Percentiles rank a stretch among this genome's conserved stretches.
phyloP scores from a whole-genome alignment of 2,888 invertebrate genomes.

The Cataglyphis rosenhaueri region DNA sequence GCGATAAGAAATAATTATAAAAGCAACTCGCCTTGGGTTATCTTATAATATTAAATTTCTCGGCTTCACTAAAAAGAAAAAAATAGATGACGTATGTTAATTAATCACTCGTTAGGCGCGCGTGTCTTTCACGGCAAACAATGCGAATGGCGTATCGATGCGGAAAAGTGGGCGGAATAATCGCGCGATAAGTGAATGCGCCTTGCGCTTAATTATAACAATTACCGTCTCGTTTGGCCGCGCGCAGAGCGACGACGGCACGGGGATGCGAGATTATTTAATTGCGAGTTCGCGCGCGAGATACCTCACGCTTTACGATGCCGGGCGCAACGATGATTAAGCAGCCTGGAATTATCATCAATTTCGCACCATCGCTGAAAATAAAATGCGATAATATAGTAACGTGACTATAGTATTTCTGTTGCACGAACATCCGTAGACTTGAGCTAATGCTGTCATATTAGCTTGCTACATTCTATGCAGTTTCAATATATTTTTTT shows the following conservation, averaged over 20 bases:
- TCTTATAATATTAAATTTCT: slow-evolving; percentile 43
- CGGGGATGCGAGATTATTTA: slow-evolving; percentile 55
- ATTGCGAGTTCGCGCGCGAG: slow-evolving; percentile 55
- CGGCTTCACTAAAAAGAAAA: slow-evolving; percentile 7
- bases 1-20: slow-evolving; percentile 35
- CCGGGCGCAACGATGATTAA: slow-evolving; percentile 51
- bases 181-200: slow-evolving; percentile 66
- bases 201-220: slow-evolving; percentile 77
- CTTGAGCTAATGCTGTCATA: slow-evolving; percentile 5
- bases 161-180: slow-evolving; percentile 71
- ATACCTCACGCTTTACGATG: slow-evolving; percentile 25
- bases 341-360: slow-evolving; percentile 53
- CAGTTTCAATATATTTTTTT: not conserved
- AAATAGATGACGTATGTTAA: slow-evolving; percentile 43
- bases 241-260: slow-evolving; percentile 39
- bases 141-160: slow-evolving; percentile 58
- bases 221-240: slow-evolving; percentile 69
- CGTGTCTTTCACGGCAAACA: slow-evolving; percentile 57
- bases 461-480: not conserved
- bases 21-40: slow-evolving; percentile 23
- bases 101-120: slow-evolving; percentile 49
- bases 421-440: not conserved
- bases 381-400: slow-evolving; percentile 30
- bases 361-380: slow-evolving; percentile 44
- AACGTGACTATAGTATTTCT: slow-evolving; percentile 21